phyloP scores from a whole-genome alignment of 2,113 vertebrate species.

The Forbesichthys agassizii region DNA sequence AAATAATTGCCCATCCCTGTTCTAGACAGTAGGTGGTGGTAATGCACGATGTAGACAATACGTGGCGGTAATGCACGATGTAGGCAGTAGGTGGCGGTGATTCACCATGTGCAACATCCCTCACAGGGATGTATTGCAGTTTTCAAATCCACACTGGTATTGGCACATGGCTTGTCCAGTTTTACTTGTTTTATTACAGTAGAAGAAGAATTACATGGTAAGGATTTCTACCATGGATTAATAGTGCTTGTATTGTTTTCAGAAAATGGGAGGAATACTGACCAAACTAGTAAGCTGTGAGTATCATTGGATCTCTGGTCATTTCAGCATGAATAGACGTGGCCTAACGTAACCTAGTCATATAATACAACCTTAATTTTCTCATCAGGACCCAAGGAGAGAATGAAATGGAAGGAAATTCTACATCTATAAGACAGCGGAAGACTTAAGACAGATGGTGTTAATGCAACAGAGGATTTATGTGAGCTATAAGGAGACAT shows the following conservation, averaged over 20 bases:
- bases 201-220: background rate
- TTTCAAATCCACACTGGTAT: too few species aligned
- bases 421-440: constrained; percentile 58
- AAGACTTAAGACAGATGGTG: constrained; percentile 48
- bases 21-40: too few species aligned
- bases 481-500: too few species aligned
- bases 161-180: too few species aligned
- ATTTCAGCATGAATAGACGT: background rate
- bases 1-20: too few species aligned
- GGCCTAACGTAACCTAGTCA: background rate
- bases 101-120: too few species aligned
- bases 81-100: too few species aligned
- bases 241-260: constrained; percentile 19
- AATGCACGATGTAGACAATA: too few species aligned
- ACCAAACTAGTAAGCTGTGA: constrained; percentile 81
- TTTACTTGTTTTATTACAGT: too few species aligned
- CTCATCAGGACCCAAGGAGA: constrained; percentile 60
- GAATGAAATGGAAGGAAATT: constrained; percentile 39
- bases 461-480: too few species aligned
- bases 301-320: constrained; percentile 53
- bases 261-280: constrained; percentile 71
- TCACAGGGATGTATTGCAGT: too few species aligned
- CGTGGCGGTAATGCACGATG: too few species aligned
- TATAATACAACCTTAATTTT: background rate
- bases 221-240: background rate